These are phyloP conservation scores for Procambarus virginalis DNA, from an alignment of 1,140 invertebrate species.

Conservation along the genomic window DNA sequence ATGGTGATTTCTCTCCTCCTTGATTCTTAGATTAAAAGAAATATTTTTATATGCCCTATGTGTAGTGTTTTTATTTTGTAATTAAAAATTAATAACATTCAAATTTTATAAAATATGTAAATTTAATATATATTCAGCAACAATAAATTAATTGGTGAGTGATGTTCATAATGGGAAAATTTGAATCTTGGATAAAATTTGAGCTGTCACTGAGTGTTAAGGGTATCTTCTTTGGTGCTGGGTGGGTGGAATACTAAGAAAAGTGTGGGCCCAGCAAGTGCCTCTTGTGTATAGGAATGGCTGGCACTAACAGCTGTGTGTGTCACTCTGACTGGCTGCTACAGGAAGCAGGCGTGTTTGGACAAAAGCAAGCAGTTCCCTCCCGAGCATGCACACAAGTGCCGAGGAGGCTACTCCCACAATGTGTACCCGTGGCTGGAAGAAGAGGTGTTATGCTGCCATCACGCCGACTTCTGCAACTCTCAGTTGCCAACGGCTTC, in stretches of 20 bases:
- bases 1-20: constrained; percentile 22
- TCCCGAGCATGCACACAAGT: constrained; percentile 46
- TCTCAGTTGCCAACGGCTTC: not conserved
- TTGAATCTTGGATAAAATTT: not conserved
- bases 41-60: not conserved
- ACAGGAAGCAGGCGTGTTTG: constrained; percentile 64
- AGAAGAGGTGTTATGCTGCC: constrained; percentile 55
- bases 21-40: not conserved
- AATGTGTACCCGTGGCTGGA: constrained; percentile 42
- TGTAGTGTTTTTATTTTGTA: not conserved
- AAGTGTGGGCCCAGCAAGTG: constrained; percentile 46
- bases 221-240: constrained; percentile 4
- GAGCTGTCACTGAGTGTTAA: not conserved
- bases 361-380: constrained; percentile 60
- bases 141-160: not conserved
- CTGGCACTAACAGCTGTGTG: constrained; percentile 48
- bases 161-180: constrained; percentile 7
- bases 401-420: constrained; percentile 40
- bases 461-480: constrained; percentile 55
- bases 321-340: constrained; percentile 50
- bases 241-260: constrained; percentile 31
- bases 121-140: not conserved
- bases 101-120: not conserved
- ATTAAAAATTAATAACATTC: not conserved
- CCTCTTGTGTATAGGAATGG: constrained; percentile 34